These are phyloP conservation scores for Melanargia galathea DNA, from an alignment of 2,888 invertebrate species.

Conservation along the genomic window DNA sequence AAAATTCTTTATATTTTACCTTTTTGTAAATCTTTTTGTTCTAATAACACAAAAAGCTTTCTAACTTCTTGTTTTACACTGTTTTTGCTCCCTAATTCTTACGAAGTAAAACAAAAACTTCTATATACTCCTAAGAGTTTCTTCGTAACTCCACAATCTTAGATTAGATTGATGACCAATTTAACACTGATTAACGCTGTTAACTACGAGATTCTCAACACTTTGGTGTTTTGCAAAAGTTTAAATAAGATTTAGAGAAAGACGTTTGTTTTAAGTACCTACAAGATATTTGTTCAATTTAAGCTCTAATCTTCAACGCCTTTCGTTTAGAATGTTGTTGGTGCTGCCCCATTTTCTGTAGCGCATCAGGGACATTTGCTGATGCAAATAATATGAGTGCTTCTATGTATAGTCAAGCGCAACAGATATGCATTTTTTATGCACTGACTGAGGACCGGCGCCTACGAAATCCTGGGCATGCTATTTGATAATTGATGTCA, in stretches of 20 bases:
- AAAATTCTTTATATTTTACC: constrained; percentile 8
- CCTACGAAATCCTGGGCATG: too few species aligned
- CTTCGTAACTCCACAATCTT: constrained; percentile 3
- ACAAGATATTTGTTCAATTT: neutral
- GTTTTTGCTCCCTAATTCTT: constrained; percentile 11
- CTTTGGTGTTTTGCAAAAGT: neutral
- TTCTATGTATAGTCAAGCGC: too few species aligned
- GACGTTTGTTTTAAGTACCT: neutral
- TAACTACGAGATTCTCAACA: neutral
- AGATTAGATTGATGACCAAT: constrained; percentile 14
- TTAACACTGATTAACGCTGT: constrained; percentile 14
- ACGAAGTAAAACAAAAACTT: constrained; percentile 8
- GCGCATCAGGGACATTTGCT: too few species aligned
- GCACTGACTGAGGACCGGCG: too few species aligned
- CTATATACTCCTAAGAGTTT: constrained; percentile 10
- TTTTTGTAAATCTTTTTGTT: neutral
- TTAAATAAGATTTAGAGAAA: neutral
- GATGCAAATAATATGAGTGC: too few species aligned
- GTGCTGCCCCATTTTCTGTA: too few species aligned
- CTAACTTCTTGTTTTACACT: neutral
- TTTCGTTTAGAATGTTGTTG: too few species aligned
- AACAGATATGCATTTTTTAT: too few species aligned
- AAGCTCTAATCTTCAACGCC: too few species aligned
- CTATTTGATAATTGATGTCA: too few species aligned
- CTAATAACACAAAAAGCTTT: neutral